Percentiles rank a stretch among this genome's conserved stretches.
Evolutionary conservation across 1,140 invertebrate genomes (phyloP).

Genomic region (Apis cerana): DNA sequence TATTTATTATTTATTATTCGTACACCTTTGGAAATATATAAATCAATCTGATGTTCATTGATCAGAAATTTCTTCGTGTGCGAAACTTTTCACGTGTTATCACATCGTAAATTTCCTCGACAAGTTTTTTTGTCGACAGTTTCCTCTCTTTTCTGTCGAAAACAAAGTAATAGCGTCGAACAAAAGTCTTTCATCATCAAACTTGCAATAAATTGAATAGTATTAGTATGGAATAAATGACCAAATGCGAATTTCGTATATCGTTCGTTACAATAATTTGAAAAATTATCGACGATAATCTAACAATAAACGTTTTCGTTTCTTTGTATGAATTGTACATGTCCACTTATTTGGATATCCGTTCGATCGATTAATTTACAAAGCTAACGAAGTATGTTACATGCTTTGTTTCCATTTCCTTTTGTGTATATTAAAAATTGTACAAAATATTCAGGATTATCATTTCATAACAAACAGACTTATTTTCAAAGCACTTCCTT

Average conservation of each 20-base stretch:
- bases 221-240: no score
- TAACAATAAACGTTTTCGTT: not conserved
- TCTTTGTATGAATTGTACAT: not conserved
- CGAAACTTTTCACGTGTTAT: slow-evolving; percentile 31
- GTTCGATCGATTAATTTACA: not conserved
- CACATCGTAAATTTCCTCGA: not conserved
- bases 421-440: not conserved
- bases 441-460: no score
- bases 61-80: slow-evolving; percentile 10
- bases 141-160: no score
- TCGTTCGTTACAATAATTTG: no score
- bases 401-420: slow-evolving; percentile 42
- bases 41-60: slow-evolving; percentile 37
- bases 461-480: no score
- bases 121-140: slow-evolving; percentile 28
- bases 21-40: slow-evolving; percentile 1
- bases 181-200: not conserved
- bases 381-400: not conserved
- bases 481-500: not conserved
- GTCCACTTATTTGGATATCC: not conserved
- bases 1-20: no score
- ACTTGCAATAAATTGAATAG: no score
- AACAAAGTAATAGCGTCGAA: not conserved
- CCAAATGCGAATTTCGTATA: not conserved
- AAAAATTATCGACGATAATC: not conserved